Conservation (phyloP, 1,140 invertebrate species). For the Micrasema minimum region DNA sequence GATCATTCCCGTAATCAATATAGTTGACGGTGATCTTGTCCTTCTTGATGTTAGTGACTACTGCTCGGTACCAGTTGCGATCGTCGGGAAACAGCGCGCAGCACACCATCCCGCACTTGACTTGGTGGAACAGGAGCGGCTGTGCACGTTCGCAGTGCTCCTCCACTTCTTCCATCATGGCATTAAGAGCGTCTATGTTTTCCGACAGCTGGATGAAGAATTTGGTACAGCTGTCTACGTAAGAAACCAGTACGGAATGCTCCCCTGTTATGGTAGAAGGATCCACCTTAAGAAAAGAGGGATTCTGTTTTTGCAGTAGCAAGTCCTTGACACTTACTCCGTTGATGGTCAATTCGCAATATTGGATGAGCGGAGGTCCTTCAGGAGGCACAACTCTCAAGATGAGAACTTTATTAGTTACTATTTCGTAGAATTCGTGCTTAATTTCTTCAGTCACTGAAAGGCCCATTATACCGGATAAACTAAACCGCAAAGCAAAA, state of each 20-base stretch:
- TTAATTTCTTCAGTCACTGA: conserved; percentile 75
- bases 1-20: conserved; percentile 86
- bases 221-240: conserved; percentile 74
- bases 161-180: conserved; percentile 68
- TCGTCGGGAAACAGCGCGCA: conserved; percentile 79
- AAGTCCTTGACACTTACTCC: conserved; percentile 69
- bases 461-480: conserved; percentile 75
- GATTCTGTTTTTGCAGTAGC: conserved; percentile 63
- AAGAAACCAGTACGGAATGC: conserved; percentile 73
- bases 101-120: conserved; percentile 73
- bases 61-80: conserved; percentile 77
- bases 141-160: conserved; percentile 59
- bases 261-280: conserved; percentile 65
- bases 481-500: conserved; percentile 77
- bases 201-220: conserved; percentile 78
- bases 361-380: conserved; percentile 76
- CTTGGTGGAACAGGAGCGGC: conserved; percentile 62
- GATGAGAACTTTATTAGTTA: conserved; percentile 69
- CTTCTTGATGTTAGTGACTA: conserved; percentile 65
- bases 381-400: conserved; percentile 74
- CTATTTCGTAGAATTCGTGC: conserved; percentile 74
- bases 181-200: conserved; percentile 67
- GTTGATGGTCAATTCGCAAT: conserved; percentile 73
- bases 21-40: conserved; percentile 71
- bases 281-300: conserved; percentile 63